Evolutionary conservation across 2,888 invertebrate genomes (phyloP).

Genomic region (Notodonta dromedarius): DNA sequence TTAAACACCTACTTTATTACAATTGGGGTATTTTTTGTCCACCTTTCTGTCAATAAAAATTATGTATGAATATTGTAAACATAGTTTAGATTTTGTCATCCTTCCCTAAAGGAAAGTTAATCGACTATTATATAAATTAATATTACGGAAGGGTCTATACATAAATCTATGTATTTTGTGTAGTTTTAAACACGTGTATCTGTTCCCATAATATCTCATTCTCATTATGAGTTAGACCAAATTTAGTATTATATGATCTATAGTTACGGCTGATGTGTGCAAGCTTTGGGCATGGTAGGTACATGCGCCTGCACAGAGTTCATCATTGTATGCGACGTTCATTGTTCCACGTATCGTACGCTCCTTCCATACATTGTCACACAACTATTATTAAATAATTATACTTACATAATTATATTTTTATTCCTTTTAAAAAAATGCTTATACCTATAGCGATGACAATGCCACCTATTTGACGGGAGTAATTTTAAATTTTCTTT

Average conservation of each 20-base stretch:
- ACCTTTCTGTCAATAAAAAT: no score
- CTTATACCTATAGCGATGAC: conserved; percentile 13
- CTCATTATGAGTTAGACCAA: conserved; percentile 34
- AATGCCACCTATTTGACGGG: conserved; percentile 9
- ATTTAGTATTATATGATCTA: conserved; percentile 50
- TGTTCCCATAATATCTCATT: background rate
- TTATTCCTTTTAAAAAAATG: conserved; percentile 20
- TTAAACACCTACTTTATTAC: conserved; percentile 24
- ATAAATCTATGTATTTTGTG: conserved; percentile 1
- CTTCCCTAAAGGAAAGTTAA: conserved; percentile 21
- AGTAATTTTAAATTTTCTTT: conserved; percentile 4
- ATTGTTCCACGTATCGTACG: conserved; percentile 37
- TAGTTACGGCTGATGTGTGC: conserved; percentile 29
- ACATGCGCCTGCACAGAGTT: conserved; percentile 30
- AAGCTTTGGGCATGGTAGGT: conserved; percentile 16
- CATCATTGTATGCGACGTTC: conserved; percentile 62
- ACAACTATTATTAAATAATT: conserved; percentile 40
- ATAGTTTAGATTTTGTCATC: conserved; percentile 23
- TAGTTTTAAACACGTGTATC: background rate
- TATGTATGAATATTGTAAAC: conserved; percentile 7
- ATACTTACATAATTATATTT: conserved; percentile 34
- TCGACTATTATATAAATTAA: background rate
- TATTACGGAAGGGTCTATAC: background rate
- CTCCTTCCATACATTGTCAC: conserved; percentile 64
- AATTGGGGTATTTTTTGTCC: conserved; percentile 22